Evolutionary conservation across 2,888 invertebrate species (phyloP), one percentile per base, ranked within the genome.

Genomic region (Ormyrus labotus): DNA sequence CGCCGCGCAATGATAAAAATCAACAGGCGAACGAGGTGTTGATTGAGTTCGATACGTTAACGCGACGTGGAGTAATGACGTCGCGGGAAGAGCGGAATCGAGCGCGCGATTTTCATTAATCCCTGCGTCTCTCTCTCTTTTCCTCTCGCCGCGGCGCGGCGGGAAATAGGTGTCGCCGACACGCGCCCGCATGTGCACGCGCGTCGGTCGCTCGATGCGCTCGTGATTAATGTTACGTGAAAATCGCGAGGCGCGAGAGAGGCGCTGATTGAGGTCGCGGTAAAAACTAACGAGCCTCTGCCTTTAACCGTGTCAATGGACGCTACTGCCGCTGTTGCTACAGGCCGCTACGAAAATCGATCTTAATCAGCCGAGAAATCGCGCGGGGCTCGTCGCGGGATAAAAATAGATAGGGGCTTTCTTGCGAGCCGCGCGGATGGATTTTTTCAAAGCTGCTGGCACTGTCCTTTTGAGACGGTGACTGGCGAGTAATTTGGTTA

Each of bases 161-260:
- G 8, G 47, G 6, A 19, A 48, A 50, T 50, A 70, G 70, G 64
- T 48, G 64, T 47, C 63, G 63, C 0, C 47, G 75, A 47, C 67
- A 47, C 48, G 51, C 34, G 45, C 34, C 6, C 65, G 48, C 58
- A 34, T 53, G 47, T 2, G 2, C 57, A 48, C 65, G 48, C 34
- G 34, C 34, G 13, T 13, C 13, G 13, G 13, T 1, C 19, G 19
- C 19, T 19, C 19, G 19, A 19, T 19, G 19, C 19, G 8, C 63
- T 34, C 48, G 47, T 76, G 75, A 76, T 76, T 68, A 76, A 68
- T 67, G 75, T 76, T 76, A 68, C 68, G 55, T 76, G 75, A 76
- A 61, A 68, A 76, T 68, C 68, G 58, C 67, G 34, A 58, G 58
- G 55, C 51, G 73, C 53, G 73, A 45, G 19, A 53, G 19, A 45